Base-by-base conservation (phyloP, 1,140 invertebrate genomes). In the Latrodectus geometricus region DNA sequence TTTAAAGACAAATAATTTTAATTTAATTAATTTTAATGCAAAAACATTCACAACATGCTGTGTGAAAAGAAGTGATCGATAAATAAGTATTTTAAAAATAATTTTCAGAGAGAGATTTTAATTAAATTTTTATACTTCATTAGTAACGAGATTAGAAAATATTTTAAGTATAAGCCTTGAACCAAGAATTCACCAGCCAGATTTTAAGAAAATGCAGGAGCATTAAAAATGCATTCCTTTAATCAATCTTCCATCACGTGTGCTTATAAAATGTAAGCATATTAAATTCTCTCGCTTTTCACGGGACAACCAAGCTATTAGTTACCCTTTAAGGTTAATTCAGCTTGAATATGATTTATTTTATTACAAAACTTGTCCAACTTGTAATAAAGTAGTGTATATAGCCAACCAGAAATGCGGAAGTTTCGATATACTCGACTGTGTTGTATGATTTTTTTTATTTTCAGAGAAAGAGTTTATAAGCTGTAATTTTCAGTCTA, bases 241-340 rank as follows among this genome's bases (percentile, higher is more conserved):
- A 61, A 61, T 61, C 54, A 61, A 61, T 61, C 54, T 17, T 17
- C 17, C 17, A 61, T 61, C 54, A 35, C 2, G 11, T 8, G 3
- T 61, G 54, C 54, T 61, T 61, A 61, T 61, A 61, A 61, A 61
- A 61, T 61, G 54, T 61, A 61, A 61, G 17, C 54, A 61, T 61
- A 61, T 61, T 61, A 61, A 61, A 61, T 61, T 61, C 54, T 61
- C 54, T 61, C 54, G 11, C 54, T 61, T 14, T 17, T 61, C 17
- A 14, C 54, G 54, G 54, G 3, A 61, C 35, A 61, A 61, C 17
- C 11, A 61, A 17, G 54, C 54, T 17, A 61, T 61, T 61, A 61
- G 54, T 17, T 61, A 17, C 2, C 11, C 54, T 61, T 61, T 61
- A 61, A 11, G 54, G 17, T 11, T 17, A 61, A 61, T 61, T 61